A percentile compares a stretch with the other conserved stretches of the same genome.
These are phyloP conservation scores for Rhynchophorus ferrugineus DNA, from an alignment of 1,140 invertebrate genomes.

Conservation along the genomic window DNA sequence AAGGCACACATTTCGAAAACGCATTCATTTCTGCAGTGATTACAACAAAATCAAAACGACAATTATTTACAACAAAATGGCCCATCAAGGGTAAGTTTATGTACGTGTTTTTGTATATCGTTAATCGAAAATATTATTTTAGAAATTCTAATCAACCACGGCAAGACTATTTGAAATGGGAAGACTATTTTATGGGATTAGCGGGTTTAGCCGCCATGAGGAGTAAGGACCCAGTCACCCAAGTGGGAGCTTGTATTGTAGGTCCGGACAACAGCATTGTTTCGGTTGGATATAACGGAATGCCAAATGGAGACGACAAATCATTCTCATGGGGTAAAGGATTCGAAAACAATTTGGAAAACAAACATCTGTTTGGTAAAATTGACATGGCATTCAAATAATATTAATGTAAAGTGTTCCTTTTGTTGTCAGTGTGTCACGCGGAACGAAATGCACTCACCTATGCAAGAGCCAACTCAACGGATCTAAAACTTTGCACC, in stretches of 20 bases:
- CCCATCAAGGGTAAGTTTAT: too few relatives aligned
- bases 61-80: too few relatives aligned
- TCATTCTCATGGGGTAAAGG: conserved; percentile 78
- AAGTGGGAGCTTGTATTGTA: conserved; percentile 91
- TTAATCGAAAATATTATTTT: too few relatives aligned
- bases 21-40: too few relatives aligned
- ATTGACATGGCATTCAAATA: neutral
- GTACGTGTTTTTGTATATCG: too few relatives aligned
- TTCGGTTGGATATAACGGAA: conserved; percentile 93
- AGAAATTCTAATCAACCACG: conserved; percentile 29
- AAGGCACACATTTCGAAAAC: too few relatives aligned
- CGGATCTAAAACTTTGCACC: conserved; percentile 66
- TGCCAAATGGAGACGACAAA: conserved; percentile 88
- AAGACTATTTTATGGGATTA: conserved; percentile 91
- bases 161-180: conserved; percentile 49
- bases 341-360: conserved; percentile 49
- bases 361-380: conserved; percentile 79
- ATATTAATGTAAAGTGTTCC: conserved; percentile 1
- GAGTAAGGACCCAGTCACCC: conserved; percentile 87
- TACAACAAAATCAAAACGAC: too few relatives aligned
- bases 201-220: conserved; percentile 77
- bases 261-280: conserved; percentile 83
- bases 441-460: conserved; percentile 95
- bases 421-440: conserved; percentile 76
- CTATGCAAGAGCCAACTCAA: conserved; percentile 81